These are phyloP conservation scores for Cancer borealis DNA, from an alignment of 2,888 invertebrate genomes.

Conservation along the genomic window DNA sequence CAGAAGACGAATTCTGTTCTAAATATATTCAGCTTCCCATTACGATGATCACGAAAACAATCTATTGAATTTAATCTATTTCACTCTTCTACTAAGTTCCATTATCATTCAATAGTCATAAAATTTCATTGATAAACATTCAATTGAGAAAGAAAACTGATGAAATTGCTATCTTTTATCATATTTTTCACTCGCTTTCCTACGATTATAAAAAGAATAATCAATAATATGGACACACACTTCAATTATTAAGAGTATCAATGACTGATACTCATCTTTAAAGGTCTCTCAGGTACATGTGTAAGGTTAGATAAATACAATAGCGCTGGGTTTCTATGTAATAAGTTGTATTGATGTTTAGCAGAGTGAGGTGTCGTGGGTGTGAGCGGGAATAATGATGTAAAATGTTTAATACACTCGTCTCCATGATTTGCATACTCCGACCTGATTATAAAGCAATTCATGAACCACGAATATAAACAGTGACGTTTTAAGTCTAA, in stretches of 20 bases:
- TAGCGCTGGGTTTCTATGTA: background rate
- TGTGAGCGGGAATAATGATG: background rate
- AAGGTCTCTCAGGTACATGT: too few relatives aligned
- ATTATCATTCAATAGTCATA: too few relatives aligned
- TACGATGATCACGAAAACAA: background rate
- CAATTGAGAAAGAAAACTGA: too few relatives aligned
- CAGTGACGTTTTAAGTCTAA: background rate
- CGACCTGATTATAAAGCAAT: background rate
- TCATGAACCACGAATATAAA: background rate
- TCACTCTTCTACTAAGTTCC: too few relatives aligned
- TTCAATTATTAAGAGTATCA: too few relatives aligned
- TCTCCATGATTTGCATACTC: background rate
- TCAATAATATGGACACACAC: too few relatives aligned
- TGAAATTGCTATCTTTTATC: background rate
- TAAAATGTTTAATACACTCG: background rate
- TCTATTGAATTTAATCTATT: background rate
- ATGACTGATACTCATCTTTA: too few relatives aligned
- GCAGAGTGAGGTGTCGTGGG: background rate
- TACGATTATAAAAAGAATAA: too few relatives aligned
- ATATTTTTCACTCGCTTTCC: background rate
- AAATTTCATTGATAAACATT: too few relatives aligned
- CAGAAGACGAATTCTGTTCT: background rate
- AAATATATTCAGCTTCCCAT: background rate
- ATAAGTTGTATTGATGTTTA: background rate
- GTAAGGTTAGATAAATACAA: too few relatives aligned